Percentiles rank a stretch among this genome's conserved stretches.
Conservation (phyloP, 2,113 vertebrate genomes). For the Orthonyx spaldingii region DNA sequence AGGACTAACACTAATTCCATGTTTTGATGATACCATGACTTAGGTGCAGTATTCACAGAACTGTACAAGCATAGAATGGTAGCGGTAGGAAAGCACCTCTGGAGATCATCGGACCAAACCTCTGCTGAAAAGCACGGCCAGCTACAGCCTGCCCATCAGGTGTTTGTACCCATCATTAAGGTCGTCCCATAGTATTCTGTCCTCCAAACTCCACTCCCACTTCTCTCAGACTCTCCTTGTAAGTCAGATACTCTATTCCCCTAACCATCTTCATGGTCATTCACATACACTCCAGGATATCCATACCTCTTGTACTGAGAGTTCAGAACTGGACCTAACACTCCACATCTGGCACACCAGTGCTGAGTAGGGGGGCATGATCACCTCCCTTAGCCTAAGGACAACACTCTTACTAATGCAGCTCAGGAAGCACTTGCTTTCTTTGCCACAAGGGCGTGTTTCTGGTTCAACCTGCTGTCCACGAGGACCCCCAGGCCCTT, state of each 20-base stretch:
- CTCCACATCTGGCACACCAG: neutral
- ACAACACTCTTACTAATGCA: neutral
- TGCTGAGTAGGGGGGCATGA: neutral
- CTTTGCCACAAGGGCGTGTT: neutral
- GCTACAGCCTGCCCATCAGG: neutral
- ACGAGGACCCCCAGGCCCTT: neutral
- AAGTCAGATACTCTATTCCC: neutral
- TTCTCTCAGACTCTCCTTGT: neutral
- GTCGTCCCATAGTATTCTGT: neutral
- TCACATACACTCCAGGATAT: neutral
- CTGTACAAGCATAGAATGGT: neutral
- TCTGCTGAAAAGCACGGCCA: neutral
- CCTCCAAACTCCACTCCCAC: neutral
- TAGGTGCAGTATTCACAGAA: neutral
- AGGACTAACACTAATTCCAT: neutral
- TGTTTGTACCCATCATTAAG: neutral
- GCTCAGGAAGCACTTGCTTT: neutral
- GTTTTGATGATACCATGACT: neutral
- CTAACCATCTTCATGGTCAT: neutral
- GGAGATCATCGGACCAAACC: neutral
- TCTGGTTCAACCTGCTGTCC: neutral
- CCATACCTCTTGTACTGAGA: neutral
- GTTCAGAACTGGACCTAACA: neutral
- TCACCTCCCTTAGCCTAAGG: neutral
- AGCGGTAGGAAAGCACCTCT: neutral